Evolutionary conservation across 2,797 vertebrate genomes (phyloP), one percentile per base, ranked within the genome.

Genomic region (Eupleurogrammus muticus): DNA sequence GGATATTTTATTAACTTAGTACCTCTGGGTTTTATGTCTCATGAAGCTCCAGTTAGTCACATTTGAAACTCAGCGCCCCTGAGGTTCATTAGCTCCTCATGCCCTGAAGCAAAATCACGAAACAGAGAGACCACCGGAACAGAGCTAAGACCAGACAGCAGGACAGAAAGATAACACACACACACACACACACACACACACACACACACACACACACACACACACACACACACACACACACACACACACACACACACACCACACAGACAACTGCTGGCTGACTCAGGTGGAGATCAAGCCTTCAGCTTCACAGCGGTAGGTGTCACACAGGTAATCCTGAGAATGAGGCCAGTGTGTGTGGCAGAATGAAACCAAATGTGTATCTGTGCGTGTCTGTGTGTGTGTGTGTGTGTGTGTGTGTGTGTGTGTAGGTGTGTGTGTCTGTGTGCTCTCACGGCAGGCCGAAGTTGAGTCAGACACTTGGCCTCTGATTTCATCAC

Each of bases 401-500:
- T 42, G 52, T 61, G 51, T 48, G 74, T 61, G 64, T 56, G 66
- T 28, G 48, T 52, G 44, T 23, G 63, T 69, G 28, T 47, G 5
- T 28, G 53, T 44, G 4, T 23, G 54, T 55, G 79, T n/a, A n/a
- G n/a, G n/a, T 76, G 73, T 70, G 34, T 5, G 70, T 23, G 3
- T 58, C 73, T 73, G 35, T 79, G 87, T 80, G 83, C 84, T 83
- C 74, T 58, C 55, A 56, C 74, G 80, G 74, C 82, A 82, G 88
- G 80, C 87, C 84, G 65, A 82, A 80, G 87, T 93, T 92, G 92
- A 94, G 83, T 93, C 92, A 94, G 85, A 86, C 80, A 84, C 90
- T 92, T 92, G 92, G 89, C 90, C 89, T 90, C 85, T 91, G 89
- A 91, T 94, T 94, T 93, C 92, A 93, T 94, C 93, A 94, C 90